Conservation (phyloP, 2,797 vertebrate species). For the Clarias pachynema region DNA sequence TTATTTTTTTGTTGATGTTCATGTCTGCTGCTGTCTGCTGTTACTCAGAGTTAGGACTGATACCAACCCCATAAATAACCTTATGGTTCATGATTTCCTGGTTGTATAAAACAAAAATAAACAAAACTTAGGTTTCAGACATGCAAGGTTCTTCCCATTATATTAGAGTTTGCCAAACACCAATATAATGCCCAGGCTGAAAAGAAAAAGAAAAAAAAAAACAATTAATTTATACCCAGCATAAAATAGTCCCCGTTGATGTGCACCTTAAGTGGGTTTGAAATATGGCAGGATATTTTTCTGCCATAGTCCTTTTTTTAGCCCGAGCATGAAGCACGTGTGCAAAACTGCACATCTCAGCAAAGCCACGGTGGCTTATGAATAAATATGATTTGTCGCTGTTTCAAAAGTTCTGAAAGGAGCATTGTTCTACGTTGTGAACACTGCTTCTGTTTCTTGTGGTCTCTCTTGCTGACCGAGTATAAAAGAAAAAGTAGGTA, state of each 20-base stretch:
- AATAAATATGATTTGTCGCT: slow-evolving; percentile 29
- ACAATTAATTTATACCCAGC: slow-evolving; percentile 54
- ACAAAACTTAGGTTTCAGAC: background rate
- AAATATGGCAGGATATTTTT: slow-evolving; percentile 40
- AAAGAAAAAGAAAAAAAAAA: background rate
- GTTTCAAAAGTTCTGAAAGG: slow-evolving; percentile 38
- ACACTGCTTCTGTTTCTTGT: slow-evolving; percentile 11
- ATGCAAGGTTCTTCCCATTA: background rate
- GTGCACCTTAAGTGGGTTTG: slow-evolving; percentile 52
- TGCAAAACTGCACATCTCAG: slow-evolving; percentile 42
- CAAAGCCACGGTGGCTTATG: slow-evolving; percentile 22
- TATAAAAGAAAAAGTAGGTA: background rate
- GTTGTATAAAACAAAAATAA: background rate
- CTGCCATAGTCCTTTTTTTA: background rate
- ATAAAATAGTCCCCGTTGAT: slow-evolving; percentile 50
- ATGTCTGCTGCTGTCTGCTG: background rate
- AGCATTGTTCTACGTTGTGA: slow-evolving; percentile 17
- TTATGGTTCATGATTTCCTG: background rate
- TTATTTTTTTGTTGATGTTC: background rate
- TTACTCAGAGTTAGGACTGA: background rate
- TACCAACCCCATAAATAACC: background rate
- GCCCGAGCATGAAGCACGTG: slow-evolving; percentile 54
- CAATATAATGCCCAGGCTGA: background rate
- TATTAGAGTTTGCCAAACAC: too few relatives aligned
- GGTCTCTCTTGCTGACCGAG: background rate